Evolutionary conservation across 1,140 invertebrate species (phyloP).

Genomic region (Apocrypta bakeri): DNA sequence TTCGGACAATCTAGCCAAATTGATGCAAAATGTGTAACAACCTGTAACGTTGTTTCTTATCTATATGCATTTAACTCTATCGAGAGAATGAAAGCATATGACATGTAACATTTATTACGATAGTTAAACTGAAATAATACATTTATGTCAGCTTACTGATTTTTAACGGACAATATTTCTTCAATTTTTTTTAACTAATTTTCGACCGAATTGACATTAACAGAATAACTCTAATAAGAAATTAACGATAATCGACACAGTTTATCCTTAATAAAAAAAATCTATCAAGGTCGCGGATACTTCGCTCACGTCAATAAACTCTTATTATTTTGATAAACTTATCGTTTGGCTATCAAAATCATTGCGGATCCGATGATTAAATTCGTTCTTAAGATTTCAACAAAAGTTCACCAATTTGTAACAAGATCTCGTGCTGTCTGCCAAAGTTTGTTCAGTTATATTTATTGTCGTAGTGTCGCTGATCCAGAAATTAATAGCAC

Average conservation of each 20-base stretch:
- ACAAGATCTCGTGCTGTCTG: too few species aligned
- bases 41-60: not conserved
- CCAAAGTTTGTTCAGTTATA: not conserved
- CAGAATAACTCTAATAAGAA: too few species aligned
- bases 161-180: too few species aligned
- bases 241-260: too few species aligned
- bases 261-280: not conserved
- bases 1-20: not conserved
- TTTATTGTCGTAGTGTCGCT: not conserved
- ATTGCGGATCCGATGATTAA: not conserved
- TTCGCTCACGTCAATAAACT: not conserved
- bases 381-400: not conserved
- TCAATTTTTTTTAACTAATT: too few species aligned
- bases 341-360: not conserved
- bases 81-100: too few species aligned
- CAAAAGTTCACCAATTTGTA: too few species aligned
- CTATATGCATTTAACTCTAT: not conserved
- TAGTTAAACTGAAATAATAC: too few species aligned
- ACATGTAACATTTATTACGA: too few species aligned
- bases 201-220: too few species aligned
- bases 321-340: not conserved
- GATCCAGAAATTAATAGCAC: slow-evolving; percentile 76
- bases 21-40: not conserved
- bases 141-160: too few species aligned
- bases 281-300: not conserved